Conservation (phyloP, 2,113 vertebrate species). For the Brachionichthys hirsutus region DNA sequence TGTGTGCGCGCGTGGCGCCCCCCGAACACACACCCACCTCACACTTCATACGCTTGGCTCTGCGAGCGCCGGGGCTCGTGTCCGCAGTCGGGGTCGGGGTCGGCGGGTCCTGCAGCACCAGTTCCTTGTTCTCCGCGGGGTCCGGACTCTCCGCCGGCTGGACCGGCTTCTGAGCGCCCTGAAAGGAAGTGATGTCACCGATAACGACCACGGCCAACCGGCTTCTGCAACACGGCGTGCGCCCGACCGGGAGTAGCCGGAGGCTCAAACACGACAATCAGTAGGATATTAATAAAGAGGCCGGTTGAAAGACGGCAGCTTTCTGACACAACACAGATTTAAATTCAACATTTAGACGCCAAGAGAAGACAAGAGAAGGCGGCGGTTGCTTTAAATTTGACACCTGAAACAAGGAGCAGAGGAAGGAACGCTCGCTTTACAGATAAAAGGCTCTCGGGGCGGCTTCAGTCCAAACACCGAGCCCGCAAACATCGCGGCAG, state of each 20-base stretch:
- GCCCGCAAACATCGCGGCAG: not conserved
- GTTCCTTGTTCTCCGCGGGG: conserved; percentile 82
- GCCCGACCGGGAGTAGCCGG: conserved; percentile 29
- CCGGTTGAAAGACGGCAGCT: not conserved
- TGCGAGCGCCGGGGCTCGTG: conserved; percentile 78
- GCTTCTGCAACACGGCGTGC: not conserved
- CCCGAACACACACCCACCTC: conserved; percentile 78
- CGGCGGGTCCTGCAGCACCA: conserved; percentile 83
- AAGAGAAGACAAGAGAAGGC: conserved; percentile 7
- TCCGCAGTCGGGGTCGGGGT: conserved; percentile 75
- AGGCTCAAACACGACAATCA: not conserved
- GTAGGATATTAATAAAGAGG: not conserved
- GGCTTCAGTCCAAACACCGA: not conserved
- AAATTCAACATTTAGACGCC: too few relatives aligned
- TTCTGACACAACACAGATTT: too few relatives aligned
- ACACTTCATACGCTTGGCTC: conserved; percentile 87
- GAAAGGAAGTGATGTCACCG: conserved; percentile 25
- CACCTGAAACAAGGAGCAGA: conserved; percentile 17
- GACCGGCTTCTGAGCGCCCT: conserved; percentile 87
- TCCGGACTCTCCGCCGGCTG: conserved; percentile 77
- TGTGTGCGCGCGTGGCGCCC: not conserved
- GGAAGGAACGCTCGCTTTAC: conserved; percentile 20
- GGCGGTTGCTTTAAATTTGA: conserved; percentile 36
- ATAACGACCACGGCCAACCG: not conserved
- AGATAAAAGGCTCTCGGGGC: not conserved